These are phyloP conservation scores for Chaetodon trifasciatus DNA, from an alignment of 2,797 vertebrate genomes.

Conservation along the genomic window DNA sequence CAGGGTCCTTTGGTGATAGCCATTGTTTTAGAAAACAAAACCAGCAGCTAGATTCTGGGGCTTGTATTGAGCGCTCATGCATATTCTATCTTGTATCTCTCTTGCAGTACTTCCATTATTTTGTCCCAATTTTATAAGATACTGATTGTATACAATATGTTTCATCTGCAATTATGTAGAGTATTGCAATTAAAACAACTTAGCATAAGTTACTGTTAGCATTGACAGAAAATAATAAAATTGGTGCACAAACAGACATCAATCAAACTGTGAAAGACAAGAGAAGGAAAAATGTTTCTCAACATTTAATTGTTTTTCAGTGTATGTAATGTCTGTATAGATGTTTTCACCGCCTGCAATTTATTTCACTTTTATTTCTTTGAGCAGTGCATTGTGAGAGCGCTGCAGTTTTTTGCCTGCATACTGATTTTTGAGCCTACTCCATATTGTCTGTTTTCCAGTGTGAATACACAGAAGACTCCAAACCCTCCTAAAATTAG, in stretches of 20 bases:
- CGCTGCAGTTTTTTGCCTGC: not conserved
- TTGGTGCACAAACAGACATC: too few species aligned
- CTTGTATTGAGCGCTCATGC: not conserved
- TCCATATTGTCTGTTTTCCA: not conserved
- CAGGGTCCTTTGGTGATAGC: not conserved
- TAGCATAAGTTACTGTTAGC: not conserved
- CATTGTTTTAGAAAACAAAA: not conserved
- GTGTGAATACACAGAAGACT: not conserved
- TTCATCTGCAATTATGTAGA: not conserved
- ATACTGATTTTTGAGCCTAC: not conserved
- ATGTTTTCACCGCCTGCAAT: not conserved
- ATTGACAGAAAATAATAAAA: too few species aligned
- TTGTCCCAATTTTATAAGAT: not conserved
- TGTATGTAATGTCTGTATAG: not conserved
- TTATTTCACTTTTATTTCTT: not conserved
- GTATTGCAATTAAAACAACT: too few species aligned
- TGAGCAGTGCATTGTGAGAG: not conserved
- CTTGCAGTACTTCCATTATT: not conserved
- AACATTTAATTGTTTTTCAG: not conserved
- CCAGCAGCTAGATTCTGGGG: not conserved
- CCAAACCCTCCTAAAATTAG: too few species aligned
- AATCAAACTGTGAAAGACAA: too few species aligned
- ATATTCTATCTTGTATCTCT: not conserved
- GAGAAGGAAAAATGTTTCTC: too few species aligned
- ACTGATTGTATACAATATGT: not conserved